Percentiles rank a stretch among this genome's conserved stretches.
These are phyloP conservation scores for Graptemys geographica DNA, from an alignment of 2,797 vertebrate genomes.

Conservation along the genomic window DNA sequence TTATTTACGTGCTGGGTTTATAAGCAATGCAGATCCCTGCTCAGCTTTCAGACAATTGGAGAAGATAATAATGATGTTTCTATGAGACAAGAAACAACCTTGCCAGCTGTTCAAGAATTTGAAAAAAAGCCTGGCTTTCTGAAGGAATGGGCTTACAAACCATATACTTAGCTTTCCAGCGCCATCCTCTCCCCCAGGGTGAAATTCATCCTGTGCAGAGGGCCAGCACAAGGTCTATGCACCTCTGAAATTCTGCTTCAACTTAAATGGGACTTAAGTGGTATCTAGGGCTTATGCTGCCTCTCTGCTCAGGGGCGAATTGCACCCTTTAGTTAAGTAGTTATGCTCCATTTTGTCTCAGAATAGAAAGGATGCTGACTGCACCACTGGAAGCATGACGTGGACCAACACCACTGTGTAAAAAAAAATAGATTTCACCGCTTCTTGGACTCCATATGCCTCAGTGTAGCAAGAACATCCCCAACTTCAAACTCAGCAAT, in stretches of 20 bases:
- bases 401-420: no score
- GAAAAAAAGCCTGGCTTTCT: no score
- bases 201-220: no score
- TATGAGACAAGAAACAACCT: background rate
- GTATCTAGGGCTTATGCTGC: background rate
- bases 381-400: background rate
- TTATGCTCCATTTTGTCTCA: background rate
- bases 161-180: no score
- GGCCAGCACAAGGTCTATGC: no score
- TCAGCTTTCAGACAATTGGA: background rate
- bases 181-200: no score
- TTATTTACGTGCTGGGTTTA: background rate
- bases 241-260: background rate
- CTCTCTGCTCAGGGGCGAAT: background rate
- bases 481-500: background rate
- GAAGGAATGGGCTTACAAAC: no score
- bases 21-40: background rate
- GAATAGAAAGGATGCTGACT: background rate
- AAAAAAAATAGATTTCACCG: no score
- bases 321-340: background rate
- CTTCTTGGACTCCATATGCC: no score
- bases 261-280: background rate
- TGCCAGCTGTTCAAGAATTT: no score
- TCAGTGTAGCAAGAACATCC: background rate
- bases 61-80: background rate